phyloP scores from a whole-genome alignment of 1,140 invertebrate species.

The Choristoneura fumiferana region DNA sequence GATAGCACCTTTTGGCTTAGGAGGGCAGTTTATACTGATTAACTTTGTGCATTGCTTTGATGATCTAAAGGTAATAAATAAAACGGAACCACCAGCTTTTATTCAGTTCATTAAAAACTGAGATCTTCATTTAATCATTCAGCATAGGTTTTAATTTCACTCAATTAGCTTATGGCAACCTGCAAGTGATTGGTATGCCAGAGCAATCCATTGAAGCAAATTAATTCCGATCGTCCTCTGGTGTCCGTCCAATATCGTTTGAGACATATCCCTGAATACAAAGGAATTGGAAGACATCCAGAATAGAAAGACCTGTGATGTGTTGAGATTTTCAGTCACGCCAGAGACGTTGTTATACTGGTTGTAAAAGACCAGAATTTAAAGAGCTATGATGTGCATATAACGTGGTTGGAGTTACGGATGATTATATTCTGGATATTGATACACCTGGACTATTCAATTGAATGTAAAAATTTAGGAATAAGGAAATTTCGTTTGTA shows the following conservation, averaged over 20 bases:
- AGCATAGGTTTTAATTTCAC: neutral
- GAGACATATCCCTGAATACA: constrained; percentile 5
- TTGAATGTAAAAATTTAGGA: too few relatives aligned
- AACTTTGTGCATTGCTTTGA: too few relatives aligned
- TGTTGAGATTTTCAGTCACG: neutral
- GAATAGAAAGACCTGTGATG: neutral
- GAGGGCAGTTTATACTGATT: too few relatives aligned
- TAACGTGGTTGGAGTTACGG: neutral
- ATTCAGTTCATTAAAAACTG: too few relatives aligned
- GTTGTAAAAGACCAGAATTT: neutral
- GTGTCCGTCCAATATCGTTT: neutral
- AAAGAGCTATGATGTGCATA: neutral
- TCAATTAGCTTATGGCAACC: neutral
- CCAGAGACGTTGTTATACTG: neutral
- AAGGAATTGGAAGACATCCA: neutral
- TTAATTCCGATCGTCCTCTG: neutral
- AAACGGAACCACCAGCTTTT: too few relatives aligned
- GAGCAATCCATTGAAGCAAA: neutral
- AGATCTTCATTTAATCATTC: neutral
- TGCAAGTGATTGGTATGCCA: constrained; percentile 5
- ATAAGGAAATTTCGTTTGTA: too few relatives aligned
- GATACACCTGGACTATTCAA: neutral
- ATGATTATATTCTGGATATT: neutral
- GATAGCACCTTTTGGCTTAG: too few relatives aligned
- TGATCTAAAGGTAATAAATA: too few relatives aligned